Percentiles rank a stretch among this genome's conserved stretches.
Evolutionary conservation across 2,797 vertebrate genomes (phyloP).

Genomic region (Morus bassanus): DNA sequence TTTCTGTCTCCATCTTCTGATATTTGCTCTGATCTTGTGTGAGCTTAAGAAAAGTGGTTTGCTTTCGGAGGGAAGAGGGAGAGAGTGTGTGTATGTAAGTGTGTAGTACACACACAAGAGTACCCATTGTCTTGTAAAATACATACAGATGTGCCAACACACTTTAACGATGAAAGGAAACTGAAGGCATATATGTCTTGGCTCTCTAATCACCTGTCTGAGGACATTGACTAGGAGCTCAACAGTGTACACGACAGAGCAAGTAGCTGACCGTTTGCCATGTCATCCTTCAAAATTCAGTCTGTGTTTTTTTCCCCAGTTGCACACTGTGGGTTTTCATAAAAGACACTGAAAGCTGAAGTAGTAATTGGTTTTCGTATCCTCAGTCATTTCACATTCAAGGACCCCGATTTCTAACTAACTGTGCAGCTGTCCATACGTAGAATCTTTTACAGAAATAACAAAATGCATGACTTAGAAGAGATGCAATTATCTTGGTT

Average conservation of each 20-base stretch:
- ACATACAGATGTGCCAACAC: not conserved
- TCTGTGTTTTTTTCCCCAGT: not conserved
- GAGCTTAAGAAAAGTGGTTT: not conserved
- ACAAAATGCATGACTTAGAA: not conserved
- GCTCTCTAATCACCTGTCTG: not conserved
- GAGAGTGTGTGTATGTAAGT: not conserved
- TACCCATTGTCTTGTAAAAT: not conserved
- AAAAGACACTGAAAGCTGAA: not conserved
- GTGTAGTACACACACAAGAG: not conserved
- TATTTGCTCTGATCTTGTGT: not conserved
- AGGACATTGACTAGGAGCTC: not conserved
- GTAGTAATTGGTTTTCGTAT: not conserved
- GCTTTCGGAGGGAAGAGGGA: not conserved
- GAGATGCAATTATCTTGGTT: constrained; percentile 10
- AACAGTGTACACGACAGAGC: not conserved
- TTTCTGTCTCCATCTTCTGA: not conserved
- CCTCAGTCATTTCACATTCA: not conserved
- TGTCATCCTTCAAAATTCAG: not conserved
- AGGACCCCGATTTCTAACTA: not conserved
- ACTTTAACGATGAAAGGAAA: not conserved
- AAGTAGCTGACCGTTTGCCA: not conserved
- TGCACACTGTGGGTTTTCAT: not conserved
- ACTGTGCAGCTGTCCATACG: not conserved
- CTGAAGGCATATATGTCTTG: not conserved
- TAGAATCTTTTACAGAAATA: not conserved